Conservation (phyloP, 53 echinoderm and acorn worm species). For the Holothuria scabra region DNA sequence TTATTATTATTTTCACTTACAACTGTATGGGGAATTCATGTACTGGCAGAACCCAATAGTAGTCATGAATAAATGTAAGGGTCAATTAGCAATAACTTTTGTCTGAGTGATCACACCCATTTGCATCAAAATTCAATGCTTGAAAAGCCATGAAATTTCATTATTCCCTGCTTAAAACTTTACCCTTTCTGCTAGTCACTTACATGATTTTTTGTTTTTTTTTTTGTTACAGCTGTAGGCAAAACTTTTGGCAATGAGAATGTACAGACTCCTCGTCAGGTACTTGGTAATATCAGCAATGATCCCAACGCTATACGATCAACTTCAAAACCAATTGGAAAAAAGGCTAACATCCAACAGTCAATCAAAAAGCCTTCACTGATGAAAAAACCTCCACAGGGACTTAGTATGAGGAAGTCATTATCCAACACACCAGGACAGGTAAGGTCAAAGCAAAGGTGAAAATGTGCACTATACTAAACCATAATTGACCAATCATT, state of each 20-base stretch:
- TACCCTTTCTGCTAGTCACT: no score
- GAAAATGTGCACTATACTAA: neutral
- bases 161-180: no score
- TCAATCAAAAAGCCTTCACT: constrained; percentile 16
- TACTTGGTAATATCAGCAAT: constrained; percentile 40
- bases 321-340: neutral
- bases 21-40: no score
- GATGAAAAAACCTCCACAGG: neutral
- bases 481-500: no score
- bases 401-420: constrained; percentile 28
- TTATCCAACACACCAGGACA: constrained; percentile 22
- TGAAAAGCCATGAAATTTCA: no score
- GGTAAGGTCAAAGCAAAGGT: constrained; percentile 11
- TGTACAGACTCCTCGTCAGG: constrained; percentile 32
- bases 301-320: constrained; percentile 1
- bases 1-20: no score
- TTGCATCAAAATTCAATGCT: no score
- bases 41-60: no score
- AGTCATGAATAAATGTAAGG: no score
- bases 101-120: no score
- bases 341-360: neutral
- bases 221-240: neutral
- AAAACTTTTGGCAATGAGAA: constrained; percentile 35
- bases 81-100: no score
- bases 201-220: no score